Conservation (phyloP, 2,113 vertebrate genomes). For the Dicrurus megarhynchus region DNA sequence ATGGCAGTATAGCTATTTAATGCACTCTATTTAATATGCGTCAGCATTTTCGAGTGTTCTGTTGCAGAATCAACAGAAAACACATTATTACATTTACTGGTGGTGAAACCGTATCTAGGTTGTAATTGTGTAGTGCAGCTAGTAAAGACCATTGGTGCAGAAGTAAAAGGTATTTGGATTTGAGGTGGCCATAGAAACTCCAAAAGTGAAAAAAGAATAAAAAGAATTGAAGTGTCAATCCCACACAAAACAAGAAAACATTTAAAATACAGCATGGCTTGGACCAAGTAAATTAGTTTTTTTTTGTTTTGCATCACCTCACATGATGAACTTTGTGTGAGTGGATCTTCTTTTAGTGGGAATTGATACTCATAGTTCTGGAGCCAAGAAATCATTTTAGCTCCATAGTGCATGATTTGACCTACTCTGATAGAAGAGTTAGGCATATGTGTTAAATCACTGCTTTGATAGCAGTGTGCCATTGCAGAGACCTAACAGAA, state of each 20-base stretch:
- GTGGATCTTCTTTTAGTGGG: not conserved
- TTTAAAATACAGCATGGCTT: not conserved
- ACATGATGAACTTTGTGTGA: fast-evolving
- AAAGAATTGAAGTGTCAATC: not conserved
- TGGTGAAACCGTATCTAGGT: not conserved
- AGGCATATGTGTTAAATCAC: not conserved
- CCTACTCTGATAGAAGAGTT: not conserved
- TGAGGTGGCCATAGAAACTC: not conserved
- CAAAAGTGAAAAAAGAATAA: not conserved
- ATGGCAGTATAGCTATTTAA: not conserved
- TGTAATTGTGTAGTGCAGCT: not conserved
- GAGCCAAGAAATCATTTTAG: not conserved
- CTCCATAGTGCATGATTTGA: not conserved
- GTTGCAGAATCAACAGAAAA: not conserved
- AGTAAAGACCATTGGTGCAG: not conserved
- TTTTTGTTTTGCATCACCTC: not conserved
- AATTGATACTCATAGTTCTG: not conserved
- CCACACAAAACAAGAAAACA: not conserved
- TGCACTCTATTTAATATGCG: not conserved
- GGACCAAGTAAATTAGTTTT: not conserved
- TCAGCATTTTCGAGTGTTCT: not conserved
- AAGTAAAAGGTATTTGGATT: not conserved
- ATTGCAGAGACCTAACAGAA: not conserved
- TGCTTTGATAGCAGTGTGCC: not conserved
- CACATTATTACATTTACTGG: fast-evolving